phyloP scores from a whole-genome alignment of 2,888 invertebrate species.

The Chydorus sphaericus region DNA sequence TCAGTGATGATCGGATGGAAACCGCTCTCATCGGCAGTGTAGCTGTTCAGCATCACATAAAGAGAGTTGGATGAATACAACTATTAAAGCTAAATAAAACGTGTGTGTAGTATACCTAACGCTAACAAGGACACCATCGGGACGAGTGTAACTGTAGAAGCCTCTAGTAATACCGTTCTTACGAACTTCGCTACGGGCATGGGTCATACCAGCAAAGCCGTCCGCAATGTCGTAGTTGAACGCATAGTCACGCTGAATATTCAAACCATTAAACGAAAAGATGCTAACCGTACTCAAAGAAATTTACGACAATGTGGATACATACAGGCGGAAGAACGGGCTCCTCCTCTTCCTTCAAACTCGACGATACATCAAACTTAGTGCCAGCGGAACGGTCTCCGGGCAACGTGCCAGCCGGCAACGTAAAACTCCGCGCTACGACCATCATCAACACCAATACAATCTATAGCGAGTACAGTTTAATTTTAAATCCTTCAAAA shows the following conservation, averaged over 20 bases:
- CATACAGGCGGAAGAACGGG: too few species aligned
- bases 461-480: too few species aligned
- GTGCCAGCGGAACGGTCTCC: too few species aligned
- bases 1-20: conserved; percentile 14
- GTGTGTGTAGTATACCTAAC: background rate
- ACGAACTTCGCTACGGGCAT: conserved; percentile 10
- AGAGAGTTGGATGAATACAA: too few species aligned
- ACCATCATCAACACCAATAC: background rate
- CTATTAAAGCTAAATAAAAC: background rate
- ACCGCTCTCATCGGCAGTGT: conserved; percentile 14
- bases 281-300: too few species aligned
- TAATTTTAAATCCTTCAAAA: too few species aligned
- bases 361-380: too few species aligned
- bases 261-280: too few species aligned
- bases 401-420: conserved; percentile 1
- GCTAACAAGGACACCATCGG: conserved; percentile 14
- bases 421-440: background rate
- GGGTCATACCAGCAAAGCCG: conserved; percentile 12
- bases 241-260: too few species aligned
- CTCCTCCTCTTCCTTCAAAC: too few species aligned
- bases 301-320: too few species aligned
- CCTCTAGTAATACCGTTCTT: conserved; percentile 14
- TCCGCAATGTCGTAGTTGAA: conserved; percentile 14
- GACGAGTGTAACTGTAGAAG: conserved; percentile 11
- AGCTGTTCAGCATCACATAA: too few species aligned